phyloP scores from a whole-genome alignment of 1,140 invertebrate genomes.

The Ceratina australensis region DNA sequence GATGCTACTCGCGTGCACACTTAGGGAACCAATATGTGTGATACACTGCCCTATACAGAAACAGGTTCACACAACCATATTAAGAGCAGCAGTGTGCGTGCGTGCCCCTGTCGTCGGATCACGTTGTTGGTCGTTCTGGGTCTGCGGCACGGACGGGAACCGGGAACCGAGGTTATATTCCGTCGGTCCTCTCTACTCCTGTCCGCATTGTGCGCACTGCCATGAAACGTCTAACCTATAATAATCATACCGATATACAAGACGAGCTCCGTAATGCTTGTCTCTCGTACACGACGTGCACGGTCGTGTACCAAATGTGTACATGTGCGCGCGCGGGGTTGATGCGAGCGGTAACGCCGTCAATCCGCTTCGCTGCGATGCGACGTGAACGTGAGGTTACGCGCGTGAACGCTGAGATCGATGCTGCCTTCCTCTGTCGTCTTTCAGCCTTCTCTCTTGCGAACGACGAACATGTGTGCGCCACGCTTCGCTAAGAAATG shows the following conservation, averaged over 20 bases:
- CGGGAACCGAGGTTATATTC: conserved; percentile 40
- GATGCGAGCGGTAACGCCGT: conserved; percentile 43
- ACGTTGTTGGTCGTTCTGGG: conserved; percentile 29
- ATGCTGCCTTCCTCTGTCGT: neutral
- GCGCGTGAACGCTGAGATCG: conserved; percentile 44
- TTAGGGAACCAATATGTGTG: neutral
- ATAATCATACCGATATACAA: conserved; percentile 59
- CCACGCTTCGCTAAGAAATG: conserved; percentile 11
- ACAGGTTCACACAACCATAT: conserved; percentile 27
- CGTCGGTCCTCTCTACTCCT: conserved; percentile 42
- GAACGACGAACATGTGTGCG: neutral
- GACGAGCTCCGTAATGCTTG: conserved; percentile 46
- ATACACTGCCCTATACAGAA: neutral
- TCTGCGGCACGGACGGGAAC: too few relatives aligned
- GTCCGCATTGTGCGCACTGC: conserved; percentile 35
- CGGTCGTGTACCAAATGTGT: neutral
- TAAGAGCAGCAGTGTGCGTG: conserved; percentile 32
- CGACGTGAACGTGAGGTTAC: conserved; percentile 59
- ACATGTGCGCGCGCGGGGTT: neutral
- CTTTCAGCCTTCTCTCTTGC: neutral
- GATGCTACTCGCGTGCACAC: conserved; percentile 43
- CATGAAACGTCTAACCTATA: conserved; percentile 59
- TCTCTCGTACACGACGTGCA: conserved; percentile 35
- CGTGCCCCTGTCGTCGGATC: conserved; percentile 37
- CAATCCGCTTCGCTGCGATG: conserved; percentile 36